These are phyloP conservation scores for Lutjanus campechanus DNA, from an alignment of 2,797 vertebrate genomes.

Conservation along the genomic window DNA sequence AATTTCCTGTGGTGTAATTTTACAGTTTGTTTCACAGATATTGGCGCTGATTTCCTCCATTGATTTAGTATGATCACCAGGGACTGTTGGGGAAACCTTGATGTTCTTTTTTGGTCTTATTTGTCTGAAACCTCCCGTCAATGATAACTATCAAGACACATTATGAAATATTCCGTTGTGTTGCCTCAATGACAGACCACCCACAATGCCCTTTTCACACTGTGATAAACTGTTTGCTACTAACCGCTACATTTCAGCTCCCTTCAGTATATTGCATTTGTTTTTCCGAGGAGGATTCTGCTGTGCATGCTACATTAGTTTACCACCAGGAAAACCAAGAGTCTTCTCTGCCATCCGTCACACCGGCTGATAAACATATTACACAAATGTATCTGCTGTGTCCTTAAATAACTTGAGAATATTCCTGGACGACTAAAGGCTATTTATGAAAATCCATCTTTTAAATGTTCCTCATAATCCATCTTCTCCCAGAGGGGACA, in stretches of 20 bases:
- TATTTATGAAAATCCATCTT: slow-evolving; percentile 52
- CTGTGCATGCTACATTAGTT: slow-evolving; percentile 44
- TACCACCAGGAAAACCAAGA: slow-evolving; percentile 16
- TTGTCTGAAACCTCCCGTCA: background rate
- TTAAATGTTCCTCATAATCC: slow-evolving; percentile 44
- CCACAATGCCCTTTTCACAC: slow-evolving; percentile 4
- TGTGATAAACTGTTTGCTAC: slow-evolving; percentile 26
- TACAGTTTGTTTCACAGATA: background rate
- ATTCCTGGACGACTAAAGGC: slow-evolving; percentile 21
- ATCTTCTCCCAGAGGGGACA: slow-evolving; percentile 20
- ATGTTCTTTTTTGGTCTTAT: background rate
- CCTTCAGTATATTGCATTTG: slow-evolving; percentile 28
- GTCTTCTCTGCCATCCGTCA: slow-evolving; percentile 27
- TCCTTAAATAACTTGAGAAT: slow-evolving; percentile 32
- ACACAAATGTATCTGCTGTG: slow-evolving; percentile 17
- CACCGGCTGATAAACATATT: slow-evolving; percentile 37
- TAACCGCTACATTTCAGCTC: slow-evolving; percentile 29
- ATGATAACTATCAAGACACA: background rate
- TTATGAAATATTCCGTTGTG: background rate
- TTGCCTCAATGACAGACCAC: background rate
- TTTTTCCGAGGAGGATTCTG: slow-evolving; percentile 38
- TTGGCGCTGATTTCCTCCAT: background rate
- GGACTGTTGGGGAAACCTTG: too few relatives aligned
- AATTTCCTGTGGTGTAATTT: background rate
- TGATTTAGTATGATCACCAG: background rate